phyloP scores from a whole-genome alignment of 2,888 invertebrate species.

The Zhengitettix transpicula region DNA sequence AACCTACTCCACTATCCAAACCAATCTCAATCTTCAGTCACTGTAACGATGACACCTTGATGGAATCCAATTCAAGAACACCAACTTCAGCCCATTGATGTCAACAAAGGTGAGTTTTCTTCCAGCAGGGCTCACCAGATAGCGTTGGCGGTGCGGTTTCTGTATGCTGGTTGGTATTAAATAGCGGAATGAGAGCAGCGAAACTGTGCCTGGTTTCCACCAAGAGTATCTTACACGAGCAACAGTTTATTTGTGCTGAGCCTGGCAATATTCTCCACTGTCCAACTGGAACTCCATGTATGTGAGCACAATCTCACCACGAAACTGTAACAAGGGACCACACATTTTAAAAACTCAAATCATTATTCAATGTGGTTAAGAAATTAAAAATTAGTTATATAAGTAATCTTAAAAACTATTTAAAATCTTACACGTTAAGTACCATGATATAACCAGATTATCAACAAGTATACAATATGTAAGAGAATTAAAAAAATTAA shows the following conservation, averaged over 20 bases:
- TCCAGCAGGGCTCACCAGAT: slow-evolving; percentile 13
- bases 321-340: slow-evolving; percentile 8
- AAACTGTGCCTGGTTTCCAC: not conserved
- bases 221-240: slow-evolving; percentile 13
- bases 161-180: slow-evolving; percentile 1
- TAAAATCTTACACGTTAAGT: not conserved
- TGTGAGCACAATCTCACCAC: slow-evolving; percentile 11
- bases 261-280: slow-evolving; percentile 97
- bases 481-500: no score
- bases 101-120: slow-evolving; percentile 12
- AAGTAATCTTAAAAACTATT: not conserved
- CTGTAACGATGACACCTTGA: not conserved
- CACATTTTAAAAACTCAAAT: not conserved
- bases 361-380: not conserved
- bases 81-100: slow-evolving; percentile 9
- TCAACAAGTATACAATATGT: not conserved
- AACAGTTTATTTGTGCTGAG: slow-evolving; percentile 85
- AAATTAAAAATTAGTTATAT: not conserved
- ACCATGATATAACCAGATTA: not conserved
- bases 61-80: not conserved
- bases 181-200: not conserved
- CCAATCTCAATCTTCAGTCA: not conserved
- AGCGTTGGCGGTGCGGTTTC: slow-evolving; percentile 9
- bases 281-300: slow-evolving; percentile 96
- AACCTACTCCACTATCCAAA: not conserved